Evolutionary conservation across 2,888 invertebrate species (phyloP).

Genomic region (Hydraecia micacea): DNA sequence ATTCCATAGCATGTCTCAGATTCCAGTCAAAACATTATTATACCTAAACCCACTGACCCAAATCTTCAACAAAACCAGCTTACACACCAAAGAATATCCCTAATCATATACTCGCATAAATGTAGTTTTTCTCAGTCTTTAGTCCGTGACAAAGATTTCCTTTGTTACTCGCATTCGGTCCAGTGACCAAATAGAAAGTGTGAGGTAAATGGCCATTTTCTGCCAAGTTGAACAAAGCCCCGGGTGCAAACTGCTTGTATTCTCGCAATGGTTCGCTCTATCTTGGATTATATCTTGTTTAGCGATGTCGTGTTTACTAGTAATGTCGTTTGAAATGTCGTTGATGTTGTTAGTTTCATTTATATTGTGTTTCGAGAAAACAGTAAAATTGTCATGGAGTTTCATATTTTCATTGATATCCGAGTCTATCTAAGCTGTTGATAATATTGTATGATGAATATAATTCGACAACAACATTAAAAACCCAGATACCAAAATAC

Average conservation of each 20-base stretch:
- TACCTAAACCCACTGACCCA: slow-evolving; percentile 40
- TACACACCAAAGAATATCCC: slow-evolving; percentile 36
- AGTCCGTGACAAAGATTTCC: slow-evolving; percentile 52
- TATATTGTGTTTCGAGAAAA: background rate
- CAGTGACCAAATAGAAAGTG: slow-evolving; percentile 55
- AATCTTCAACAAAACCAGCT: slow-evolving; percentile 33
- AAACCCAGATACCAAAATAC: background rate
- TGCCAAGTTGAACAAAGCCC: slow-evolving; percentile 66
- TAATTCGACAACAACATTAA: background rate
- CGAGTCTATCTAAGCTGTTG: background rate
- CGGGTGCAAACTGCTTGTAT: slow-evolving; percentile 63
- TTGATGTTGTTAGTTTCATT: slow-evolving; percentile 6
- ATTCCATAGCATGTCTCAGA: background rate
- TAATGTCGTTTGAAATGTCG: background rate
- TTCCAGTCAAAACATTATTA: slow-evolving; percentile 28
- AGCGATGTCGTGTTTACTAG: slow-evolving; percentile 22
- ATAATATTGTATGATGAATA: background rate
- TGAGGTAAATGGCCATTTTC: slow-evolving; percentile 69
- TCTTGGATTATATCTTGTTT: slow-evolving; percentile 44
- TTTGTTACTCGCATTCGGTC: slow-evolving; percentile 56
- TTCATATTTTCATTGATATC: background rate
- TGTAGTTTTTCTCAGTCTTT: slow-evolving; percentile 53
- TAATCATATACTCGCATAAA: slow-evolving; percentile 48
- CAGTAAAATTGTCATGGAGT: background rate
- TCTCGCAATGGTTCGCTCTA: slow-evolving; percentile 31